Evolutionary conservation across 2,797 vertebrate species (phyloP).

Genomic region (Coregonus suidteri): DNA sequence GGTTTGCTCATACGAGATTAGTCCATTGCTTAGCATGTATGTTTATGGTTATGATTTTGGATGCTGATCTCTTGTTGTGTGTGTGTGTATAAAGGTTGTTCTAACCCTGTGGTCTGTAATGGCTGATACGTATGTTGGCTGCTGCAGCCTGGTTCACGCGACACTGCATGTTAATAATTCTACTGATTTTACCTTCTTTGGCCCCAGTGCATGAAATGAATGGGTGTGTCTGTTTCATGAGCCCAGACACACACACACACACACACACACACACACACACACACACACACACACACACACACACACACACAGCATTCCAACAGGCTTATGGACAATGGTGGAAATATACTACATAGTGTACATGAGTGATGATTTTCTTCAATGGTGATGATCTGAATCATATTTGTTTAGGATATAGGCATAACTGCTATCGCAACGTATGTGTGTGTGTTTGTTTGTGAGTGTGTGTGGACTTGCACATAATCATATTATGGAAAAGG

Average conservation of each 20-base stretch:
- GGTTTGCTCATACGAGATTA: no score
- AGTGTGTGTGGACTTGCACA: neutral
- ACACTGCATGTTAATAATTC: constrained; percentile 23
- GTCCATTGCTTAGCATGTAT: neutral
- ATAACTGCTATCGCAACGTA: neutral
- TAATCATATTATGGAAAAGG: constrained; percentile 15
- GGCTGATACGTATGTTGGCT: constrained; percentile 19
- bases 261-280: neutral
- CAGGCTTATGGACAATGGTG: neutral
- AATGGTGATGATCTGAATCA: constrained; percentile 48
- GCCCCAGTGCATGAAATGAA: constrained; percentile 8
- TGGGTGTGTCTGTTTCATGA: constrained; percentile 31
- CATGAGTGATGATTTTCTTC: constrained; percentile 45
- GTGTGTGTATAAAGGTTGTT: constrained; percentile 14
- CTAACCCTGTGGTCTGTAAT: constrained; percentile 29
- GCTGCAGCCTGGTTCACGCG: neutral
- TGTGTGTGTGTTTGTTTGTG: neutral
- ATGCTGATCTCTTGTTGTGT: neutral
- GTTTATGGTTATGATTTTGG: neutral
- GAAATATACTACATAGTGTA: constrained; percentile 44
- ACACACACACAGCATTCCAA: neutral
- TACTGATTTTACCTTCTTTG: constrained; percentile 34
- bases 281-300: neutral
- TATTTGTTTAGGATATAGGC: constrained; percentile 44
- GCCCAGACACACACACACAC: neutral